A percentile compares a stretch with the other conserved stretches of the same genome.
Conservation (phyloP, 37 sponge, comb jelly and placozoan species). For the Haliclona indistincta region DNA sequence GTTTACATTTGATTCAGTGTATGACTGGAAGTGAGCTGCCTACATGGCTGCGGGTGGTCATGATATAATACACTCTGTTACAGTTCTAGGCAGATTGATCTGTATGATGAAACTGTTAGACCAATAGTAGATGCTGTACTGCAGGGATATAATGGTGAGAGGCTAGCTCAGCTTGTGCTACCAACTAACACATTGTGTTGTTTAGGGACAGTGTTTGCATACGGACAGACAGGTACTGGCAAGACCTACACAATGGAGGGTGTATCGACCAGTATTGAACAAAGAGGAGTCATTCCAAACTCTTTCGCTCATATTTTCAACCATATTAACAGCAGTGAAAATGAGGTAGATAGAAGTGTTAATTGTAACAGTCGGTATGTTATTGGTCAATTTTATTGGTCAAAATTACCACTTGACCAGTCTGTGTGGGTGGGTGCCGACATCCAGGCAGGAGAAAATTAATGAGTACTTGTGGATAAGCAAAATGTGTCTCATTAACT, state of each 20-base stretch:
- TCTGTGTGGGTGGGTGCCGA: no score
- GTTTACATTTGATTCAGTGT: slow-evolving; percentile 97
- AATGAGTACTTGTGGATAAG: no score
- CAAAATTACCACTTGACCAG: no score
- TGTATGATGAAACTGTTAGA: slow-evolving; percentile 88
- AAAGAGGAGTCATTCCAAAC: slow-evolving; percentile 93
- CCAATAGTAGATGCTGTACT: slow-evolving; percentile 87
- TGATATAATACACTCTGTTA: background rate
- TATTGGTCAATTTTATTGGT: no score
- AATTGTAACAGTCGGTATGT: no score
- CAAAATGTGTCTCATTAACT: no score
- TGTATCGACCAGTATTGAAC: slow-evolving; percentile 56
- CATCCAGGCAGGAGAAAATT: no score
- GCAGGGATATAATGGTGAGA: slow-evolving; percentile 89
- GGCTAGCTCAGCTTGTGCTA: background rate
- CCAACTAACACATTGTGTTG: background rate
- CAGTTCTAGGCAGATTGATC: slow-evolving; percentile 86
- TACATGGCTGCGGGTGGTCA: background rate
- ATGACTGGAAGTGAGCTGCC: slow-evolving; percentile 93
- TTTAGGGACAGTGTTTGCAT: slow-evolving; percentile 94
- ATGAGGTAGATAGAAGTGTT: slow-evolving; percentile 54
- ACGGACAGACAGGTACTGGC: slow-evolving; percentile 98
- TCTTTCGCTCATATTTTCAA: slow-evolving; percentile 94
- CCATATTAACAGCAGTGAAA: slow-evolving; percentile 81
- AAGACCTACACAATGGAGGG: slow-evolving; percentile 99